Evolutionary conservation across 1,140 invertebrate species (phyloP), one percentile per base, ranked within the genome.

Genomic region (Brachionus paranguensis): DNA sequence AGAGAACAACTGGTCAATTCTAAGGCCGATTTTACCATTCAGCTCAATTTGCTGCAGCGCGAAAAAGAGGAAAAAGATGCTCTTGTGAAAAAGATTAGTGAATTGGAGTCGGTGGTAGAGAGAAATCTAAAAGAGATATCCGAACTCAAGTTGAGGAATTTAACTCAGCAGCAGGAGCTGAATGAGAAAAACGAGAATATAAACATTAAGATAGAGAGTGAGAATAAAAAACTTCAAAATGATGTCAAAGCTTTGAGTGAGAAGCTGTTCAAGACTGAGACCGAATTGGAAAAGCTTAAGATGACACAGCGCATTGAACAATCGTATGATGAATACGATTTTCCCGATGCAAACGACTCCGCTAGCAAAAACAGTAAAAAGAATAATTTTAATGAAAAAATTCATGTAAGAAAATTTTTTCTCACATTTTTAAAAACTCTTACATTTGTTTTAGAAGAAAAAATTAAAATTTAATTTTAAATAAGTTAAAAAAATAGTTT

Each of bases 1-100:
- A 81, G 33, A 43, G 78, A 81, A 37, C 78, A 81, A 29, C 17
- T 81, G 64, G 60, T 64, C 3, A 60, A 64, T 24, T 45, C 53
- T 3, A 60, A 81, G 20, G 60, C 53, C 17, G 78, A 81, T 27
- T 68, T 81, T 81, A 47, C 37, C 10, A 64, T 81, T 20, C 78
- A 81, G 43, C 27, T 64, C 3, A 81, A 45, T 68, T 64, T 81
- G 17, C 64, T 81, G 20, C 37, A 81, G 43, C 55, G 33, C 27
- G 78, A 81, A 81, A 81, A 68, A 64, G 78, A 81, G 37, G 78
- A 81, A 81, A 81, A 81, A 64, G 78, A 81, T 10, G 2, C 20
- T 12, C 41, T 81, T 24, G 20, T 81, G 17, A 81, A 81, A 64
- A 60, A 68, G 41, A 24, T 60, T 1, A 47, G 65, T 12, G 41